phyloP scores from a whole-genome alignment of 2,888 invertebrate species.

The Trichopria drosophilae region DNA sequence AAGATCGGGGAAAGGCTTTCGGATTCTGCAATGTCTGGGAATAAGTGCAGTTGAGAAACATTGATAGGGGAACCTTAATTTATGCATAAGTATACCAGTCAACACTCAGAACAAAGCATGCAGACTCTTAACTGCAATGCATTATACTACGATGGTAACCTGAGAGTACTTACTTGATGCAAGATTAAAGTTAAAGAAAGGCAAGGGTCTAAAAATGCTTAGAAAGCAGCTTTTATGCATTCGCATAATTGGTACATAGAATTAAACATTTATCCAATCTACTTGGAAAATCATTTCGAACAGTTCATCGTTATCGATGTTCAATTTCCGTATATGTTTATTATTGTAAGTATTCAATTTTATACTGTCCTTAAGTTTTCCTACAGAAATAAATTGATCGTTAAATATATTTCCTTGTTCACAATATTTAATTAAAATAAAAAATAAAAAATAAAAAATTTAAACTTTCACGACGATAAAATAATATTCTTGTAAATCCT shows the following conservation, averaged over 20 bases:
- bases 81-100: constrained; percentile 52
- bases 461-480: too few relatives aligned
- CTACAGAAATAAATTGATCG: too few relatives aligned
- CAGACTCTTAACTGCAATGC: constrained; percentile 44
- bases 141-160: constrained; percentile 36
- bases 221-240: constrained; percentile 47
- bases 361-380: too few relatives aligned
- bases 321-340: too few relatives aligned
- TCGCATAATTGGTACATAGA: constrained; percentile 46
- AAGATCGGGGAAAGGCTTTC: constrained; percentile 37
- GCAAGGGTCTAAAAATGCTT: constrained; percentile 47
- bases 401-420: too few relatives aligned
- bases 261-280: constrained; percentile 37
- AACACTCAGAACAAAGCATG: constrained; percentile 51
- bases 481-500: too few relatives aligned
- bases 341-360: too few relatives aligned
- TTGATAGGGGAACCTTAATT: constrained; percentile 48
- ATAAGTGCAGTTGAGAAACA: constrained; percentile 35
- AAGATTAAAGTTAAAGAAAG: constrained; percentile 30
- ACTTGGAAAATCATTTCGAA: too few relatives aligned
- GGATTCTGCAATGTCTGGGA: constrained; percentile 42
- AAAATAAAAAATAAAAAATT: too few relatives aligned
- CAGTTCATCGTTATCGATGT: too few relatives aligned
- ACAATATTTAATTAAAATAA: too few relatives aligned
- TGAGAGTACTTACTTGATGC: constrained; percentile 27